phyloP scores from a whole-genome alignment of 1,140 invertebrate genomes.

The Luehdorfia chinensis region DNA sequence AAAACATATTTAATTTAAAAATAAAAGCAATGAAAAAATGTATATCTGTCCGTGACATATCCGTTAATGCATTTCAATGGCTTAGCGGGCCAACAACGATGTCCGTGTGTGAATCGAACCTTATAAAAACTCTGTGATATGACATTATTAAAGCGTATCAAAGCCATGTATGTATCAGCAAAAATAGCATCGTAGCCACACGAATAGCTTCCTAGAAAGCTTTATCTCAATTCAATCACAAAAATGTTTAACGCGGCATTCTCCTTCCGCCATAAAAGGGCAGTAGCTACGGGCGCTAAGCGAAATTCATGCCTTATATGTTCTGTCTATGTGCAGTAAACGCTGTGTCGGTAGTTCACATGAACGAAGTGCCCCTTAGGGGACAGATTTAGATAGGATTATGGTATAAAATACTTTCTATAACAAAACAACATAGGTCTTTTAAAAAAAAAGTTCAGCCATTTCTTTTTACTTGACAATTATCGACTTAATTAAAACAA shows the following conservation, averaged over 20 bases:
- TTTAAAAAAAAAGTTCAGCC: not conserved
- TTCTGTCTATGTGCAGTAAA: slow-evolving; percentile 4
- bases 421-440: not conserved
- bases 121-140: too few species aligned
- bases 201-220: slow-evolving; percentile 20
- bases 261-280: slow-evolving; percentile 19
- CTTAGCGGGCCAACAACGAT: too few species aligned
- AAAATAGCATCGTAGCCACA: slow-evolving; percentile 14
- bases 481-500: too few species aligned
- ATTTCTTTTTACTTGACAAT: too few species aligned
- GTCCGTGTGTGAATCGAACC: too few species aligned
- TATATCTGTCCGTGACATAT: too few species aligned
- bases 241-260: slow-evolving; percentile 25
- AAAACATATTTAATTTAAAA: too few species aligned
- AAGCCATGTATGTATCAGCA: slow-evolving; percentile 2
- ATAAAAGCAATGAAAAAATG: too few species aligned
- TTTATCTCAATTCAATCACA: slow-evolving; percentile 26
- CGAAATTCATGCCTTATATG: slow-evolving; percentile 21
- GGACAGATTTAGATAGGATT: slow-evolving; percentile 14
- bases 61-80: too few species aligned
- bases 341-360: slow-evolving; percentile 15
- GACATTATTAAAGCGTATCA: not conserved
- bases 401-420: slow-evolving; percentile 3
- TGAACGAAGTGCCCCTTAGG: slow-evolving; percentile 8
- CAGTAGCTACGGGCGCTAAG: slow-evolving; percentile 20